Evolutionary conservation across 2,888 invertebrate species (phyloP), one percentile per base, ranked within the genome.

Genomic region (Apodemia zela): DNA sequence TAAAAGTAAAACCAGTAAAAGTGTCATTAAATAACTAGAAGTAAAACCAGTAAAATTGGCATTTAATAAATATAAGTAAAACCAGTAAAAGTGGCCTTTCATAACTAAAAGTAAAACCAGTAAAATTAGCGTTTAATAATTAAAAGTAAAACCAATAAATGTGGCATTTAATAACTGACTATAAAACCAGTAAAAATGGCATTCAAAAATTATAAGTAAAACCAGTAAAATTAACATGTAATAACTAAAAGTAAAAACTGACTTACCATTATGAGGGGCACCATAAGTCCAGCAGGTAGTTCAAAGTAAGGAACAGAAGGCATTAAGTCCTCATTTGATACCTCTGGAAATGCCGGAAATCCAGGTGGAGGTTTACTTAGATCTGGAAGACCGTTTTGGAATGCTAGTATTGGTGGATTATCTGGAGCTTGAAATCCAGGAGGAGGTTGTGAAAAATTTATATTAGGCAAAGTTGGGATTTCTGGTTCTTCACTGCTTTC

Each of bases 241-340:
- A 29, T 29, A 29, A 29, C 29, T 5, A 29, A 29, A 29, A 29
- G 29, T 29, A 29, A 29, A 29, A 29, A 29, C 29, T 29, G 29
- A 66, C 86, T 83, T 86, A 96, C 95, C 93, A 96, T 97, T 66
- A 99, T 97, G 15, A 99, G 93, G n/a, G 99, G 98, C 65, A 98
- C 98, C 96, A 99, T 99, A 21, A 99, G 93, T 58, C 99, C 99
- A 63, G 99, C 99, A 2, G 99, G 99, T 69, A 99, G 93, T 81
- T 99, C 99, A 82, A 96, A 99, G 84, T 99, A 99, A 61, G 99
- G 98, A 73, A 97, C 96, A 33, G 96, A 95, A 33, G 98, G 98
- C 89, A 97, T 94, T 69, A 97, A 88, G 68, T 97, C 97, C 73
- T 97, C 96, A 75, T 82, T 88, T 72, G 82, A 90, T 64, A 89